These are phyloP conservation scores for Augochlora pura DNA, from an alignment of 1,140 invertebrate species.

Conservation along the genomic window DNA sequence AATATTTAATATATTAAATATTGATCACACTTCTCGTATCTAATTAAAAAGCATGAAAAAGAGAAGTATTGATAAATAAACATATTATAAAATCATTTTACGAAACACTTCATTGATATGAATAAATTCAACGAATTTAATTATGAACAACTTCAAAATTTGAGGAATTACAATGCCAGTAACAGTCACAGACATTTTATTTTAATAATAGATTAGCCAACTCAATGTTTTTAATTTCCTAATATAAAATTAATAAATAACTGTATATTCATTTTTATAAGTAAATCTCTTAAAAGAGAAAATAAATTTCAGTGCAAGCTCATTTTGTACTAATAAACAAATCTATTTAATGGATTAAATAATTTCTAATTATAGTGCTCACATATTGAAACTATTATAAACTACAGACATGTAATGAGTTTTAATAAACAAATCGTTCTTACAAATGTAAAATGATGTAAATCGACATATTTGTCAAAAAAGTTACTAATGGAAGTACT, in stretches of 20 bases:
- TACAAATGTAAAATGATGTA: conserved; percentile 10
- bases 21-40: conserved; percentile 18
- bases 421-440: neutral
- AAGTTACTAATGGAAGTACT: neutral
- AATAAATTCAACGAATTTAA: conserved; percentile 18
- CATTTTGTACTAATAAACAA: conserved; percentile 24
- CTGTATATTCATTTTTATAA: conserved; percentile 41
- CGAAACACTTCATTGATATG: conserved; percentile 6
- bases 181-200: conserved; percentile 41
- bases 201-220: conserved; percentile 28
- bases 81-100: conserved; percentile 13
- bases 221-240: conserved; percentile 9
- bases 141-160: conserved; percentile 29
- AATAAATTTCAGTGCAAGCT: conserved; percentile 11
- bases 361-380: conserved; percentile 13
- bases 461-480: neutral
- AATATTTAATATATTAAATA: conserved; percentile 54
- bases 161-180: conserved; percentile 7
- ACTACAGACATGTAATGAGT: neutral
- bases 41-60: conserved; percentile 23
- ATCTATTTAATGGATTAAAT: conserved; percentile 9
- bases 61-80: conserved; percentile 33
- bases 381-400: conserved; percentile 23
- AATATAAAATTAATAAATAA: neutral
- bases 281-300: neutral